Base-by-base conservation (phyloP, 2,113 vertebrate genomes). In the Rhizomys pruinosus region DNA sequence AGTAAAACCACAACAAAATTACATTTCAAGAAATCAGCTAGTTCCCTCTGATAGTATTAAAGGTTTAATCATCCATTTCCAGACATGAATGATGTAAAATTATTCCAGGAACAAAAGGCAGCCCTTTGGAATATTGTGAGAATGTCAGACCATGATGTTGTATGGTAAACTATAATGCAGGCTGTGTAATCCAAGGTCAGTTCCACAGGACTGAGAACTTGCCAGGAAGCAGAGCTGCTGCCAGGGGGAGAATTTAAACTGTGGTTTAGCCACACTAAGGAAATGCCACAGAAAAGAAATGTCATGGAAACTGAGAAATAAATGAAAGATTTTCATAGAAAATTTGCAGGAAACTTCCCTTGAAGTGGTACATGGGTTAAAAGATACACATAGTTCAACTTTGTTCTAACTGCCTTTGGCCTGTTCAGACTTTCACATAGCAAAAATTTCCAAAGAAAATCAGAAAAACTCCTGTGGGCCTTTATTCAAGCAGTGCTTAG, bases 201-300 rank as follows among this genome's bases (percentile, higher is more conserved):
- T 42, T 74, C 87, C 64, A 78, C 91, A 91, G 16, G 86, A 55
- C 79, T 76, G 76, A 93, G 57, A 52, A 25, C 57, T 90, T 87
- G 86, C 91, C 95, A 95, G 77, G 47, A 90, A 84, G 82, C 63
- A 52, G n/a, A 90, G 15, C 23, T 77, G 9, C 44, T 93, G 92
- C 92, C 92, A 91, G 66, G n/a, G 84, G 63, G 16, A 87, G 34
- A 87, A 55, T 87, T 63, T 93, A 74, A 64, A 93, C 37, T 94
- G 91, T 20, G 96, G 92, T 93, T 92, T 77, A 85, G 77, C 90
- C n/a, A 68, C 94, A 96, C 81, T 95, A 81, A 88, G 90, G 88
- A 96, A 96, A 96, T 87, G 76, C 95, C 91, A 94, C 88, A 96
- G 73, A 95, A 93, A 93, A 96, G 61, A 94, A 94, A 90, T 77